Percentiles rank a stretch among this genome's conserved stretches.
Conservation (phyloP, 2,113 vertebrate species). For the Thunnus thynnus region DNA sequence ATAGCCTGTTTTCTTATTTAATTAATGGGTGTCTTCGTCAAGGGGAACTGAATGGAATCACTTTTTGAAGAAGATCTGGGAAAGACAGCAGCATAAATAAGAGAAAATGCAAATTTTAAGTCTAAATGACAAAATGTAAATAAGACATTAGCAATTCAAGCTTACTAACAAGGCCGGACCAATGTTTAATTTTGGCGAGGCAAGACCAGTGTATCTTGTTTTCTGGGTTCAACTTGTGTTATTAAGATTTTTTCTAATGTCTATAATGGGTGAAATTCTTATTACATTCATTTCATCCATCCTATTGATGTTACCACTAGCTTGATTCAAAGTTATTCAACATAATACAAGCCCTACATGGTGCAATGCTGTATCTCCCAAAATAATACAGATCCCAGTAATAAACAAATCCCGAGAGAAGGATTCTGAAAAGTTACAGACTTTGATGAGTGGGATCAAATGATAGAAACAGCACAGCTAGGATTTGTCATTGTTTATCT, state of each 20-base stretch:
- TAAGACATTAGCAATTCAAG: slow-evolving; percentile 76
- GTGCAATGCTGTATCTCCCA: background rate
- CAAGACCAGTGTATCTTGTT: slow-evolving; percentile 6
- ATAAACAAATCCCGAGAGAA: slow-evolving; percentile 14
- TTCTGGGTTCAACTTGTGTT: slow-evolving; percentile 30
- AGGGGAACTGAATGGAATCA: slow-evolving; percentile 47
- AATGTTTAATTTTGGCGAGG: slow-evolving; percentile 58
- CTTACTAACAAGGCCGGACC: slow-evolving; percentile 66
- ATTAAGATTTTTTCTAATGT: background rate
- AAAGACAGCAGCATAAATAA: slow-evolving; percentile 62
- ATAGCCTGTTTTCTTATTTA: slow-evolving; percentile 67
- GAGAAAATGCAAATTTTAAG: slow-evolving; percentile 72
- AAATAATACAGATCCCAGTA: background rate
- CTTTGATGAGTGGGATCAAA: background rate
- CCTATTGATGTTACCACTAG: background rate
- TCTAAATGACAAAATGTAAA: slow-evolving; percentile 77
- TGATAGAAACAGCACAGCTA: background rate
- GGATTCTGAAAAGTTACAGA: slow-evolving; percentile 6
- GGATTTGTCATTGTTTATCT: background rate
- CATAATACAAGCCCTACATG: too few species aligned
- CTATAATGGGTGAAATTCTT: slow-evolving; percentile 4
- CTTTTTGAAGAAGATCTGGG: slow-evolving; percentile 66
- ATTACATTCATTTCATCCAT: background rate
- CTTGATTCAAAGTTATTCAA: background rate
- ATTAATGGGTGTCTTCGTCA: slow-evolving; percentile 64